These are phyloP conservation scores for Cepphus grylle DNA, from an alignment of 2,113 vertebrate genomes.

Conservation along the genomic window DNA sequence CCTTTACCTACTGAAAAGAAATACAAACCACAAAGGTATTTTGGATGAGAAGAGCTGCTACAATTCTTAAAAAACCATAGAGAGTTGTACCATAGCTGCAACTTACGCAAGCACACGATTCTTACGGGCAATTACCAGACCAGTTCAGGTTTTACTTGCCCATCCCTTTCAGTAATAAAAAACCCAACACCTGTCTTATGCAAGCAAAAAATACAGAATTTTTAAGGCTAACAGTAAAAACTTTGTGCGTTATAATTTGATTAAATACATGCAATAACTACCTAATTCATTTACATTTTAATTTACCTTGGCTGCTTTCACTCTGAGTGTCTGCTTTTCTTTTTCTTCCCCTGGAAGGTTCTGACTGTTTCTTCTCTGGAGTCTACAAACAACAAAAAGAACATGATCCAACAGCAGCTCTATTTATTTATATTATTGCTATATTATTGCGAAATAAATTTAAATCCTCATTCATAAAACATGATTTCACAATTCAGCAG, in stretches of 20 bases:
- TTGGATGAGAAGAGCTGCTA: not conserved
- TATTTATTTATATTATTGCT: not conserved
- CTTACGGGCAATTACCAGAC: not conserved
- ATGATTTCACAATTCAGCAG: not conserved
- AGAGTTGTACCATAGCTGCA: not conserved
- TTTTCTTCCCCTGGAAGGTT: slow-evolving; percentile 93
- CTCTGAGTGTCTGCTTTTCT: slow-evolving; percentile 96
- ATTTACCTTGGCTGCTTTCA: slow-evolving; percentile 96
- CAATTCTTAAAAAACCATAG: not conserved
- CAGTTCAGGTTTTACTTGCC: not conserved
- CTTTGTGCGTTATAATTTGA: not conserved
- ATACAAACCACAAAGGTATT: not conserved
- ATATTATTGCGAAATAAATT: not conserved
- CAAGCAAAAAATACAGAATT: not conserved
- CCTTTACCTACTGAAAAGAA: not conserved
- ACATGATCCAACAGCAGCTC: not conserved
- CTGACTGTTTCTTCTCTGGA: slow-evolving; percentile 95
- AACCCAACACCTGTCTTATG: not conserved
- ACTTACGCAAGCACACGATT: not conserved
- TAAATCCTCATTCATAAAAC: slow-evolving; percentile 18
- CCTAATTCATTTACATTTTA: not conserved
- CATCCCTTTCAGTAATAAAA: not conserved
- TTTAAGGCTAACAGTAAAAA: not conserved
- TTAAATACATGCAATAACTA: not conserved
- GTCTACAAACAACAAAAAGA: slow-evolving; percentile 79